Evolutionary conservation across 1,140 invertebrate species (phyloP).

Genomic region (Magallana angulata): DNA sequence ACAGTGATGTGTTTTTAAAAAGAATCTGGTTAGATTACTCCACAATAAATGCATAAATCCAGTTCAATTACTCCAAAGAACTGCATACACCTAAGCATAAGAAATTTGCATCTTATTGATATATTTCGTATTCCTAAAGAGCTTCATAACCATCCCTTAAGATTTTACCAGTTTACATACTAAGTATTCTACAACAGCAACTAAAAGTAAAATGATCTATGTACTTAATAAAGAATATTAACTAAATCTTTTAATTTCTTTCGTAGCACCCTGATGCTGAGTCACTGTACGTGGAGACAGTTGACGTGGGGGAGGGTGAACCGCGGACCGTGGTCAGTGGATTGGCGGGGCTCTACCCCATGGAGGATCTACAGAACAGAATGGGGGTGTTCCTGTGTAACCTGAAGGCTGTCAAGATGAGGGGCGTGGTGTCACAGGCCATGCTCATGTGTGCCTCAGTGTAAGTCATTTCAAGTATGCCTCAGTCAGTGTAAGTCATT

Average conservation of each 20-base stretch:
- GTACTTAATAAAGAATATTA: too few species aligned
- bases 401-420: constrained; percentile 94
- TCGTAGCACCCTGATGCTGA: constrained; percentile 93
- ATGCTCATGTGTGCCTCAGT: constrained; percentile 79
- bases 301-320: constrained; percentile 91
- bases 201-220: too few species aligned
- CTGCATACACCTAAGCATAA: too few species aligned
- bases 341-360: constrained; percentile 90
- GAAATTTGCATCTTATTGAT: too few species aligned
- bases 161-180: too few species aligned
- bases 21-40: too few species aligned
- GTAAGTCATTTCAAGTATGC: constrained; percentile 61
- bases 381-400: constrained; percentile 92
- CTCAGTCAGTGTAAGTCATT: background rate
- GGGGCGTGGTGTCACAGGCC: constrained; percentile 89
- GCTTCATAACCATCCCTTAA: too few species aligned
- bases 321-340: constrained; percentile 93
- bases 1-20: too few species aligned
- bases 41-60: too few species aligned
- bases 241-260: background rate
- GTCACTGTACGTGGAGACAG: constrained; percentile 92
- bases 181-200: too few species aligned
- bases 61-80: too few species aligned
- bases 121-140: too few species aligned
- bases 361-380: constrained; percentile 89